Evolutionary conservation across 2,113 vertebrate species (phyloP).

Genomic region (Clarias batrachus): DNA sequence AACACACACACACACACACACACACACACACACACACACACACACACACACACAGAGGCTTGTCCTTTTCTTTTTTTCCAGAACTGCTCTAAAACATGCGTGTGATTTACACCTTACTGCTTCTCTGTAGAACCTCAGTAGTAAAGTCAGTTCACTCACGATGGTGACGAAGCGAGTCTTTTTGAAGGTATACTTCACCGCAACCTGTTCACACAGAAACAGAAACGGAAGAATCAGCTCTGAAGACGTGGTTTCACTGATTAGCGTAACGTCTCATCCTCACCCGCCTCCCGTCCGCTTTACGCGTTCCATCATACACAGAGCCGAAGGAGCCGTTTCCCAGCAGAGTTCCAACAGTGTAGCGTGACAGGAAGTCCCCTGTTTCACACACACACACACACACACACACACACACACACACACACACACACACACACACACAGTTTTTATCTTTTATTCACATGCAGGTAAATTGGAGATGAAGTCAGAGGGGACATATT

Average conservation of each 20-base stretch:
- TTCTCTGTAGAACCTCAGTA: neutral
- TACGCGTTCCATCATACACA: neutral
- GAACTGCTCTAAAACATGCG: no score
- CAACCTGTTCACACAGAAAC: slow-evolving; percentile 55
- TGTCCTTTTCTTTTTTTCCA: no score
- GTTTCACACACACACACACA: neutral
- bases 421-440: no score
- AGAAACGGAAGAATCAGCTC: neutral
- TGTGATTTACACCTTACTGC: neutral
- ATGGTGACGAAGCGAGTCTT: slow-evolving; percentile 49
- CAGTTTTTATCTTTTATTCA: no score
- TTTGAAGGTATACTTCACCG: slow-evolving; percentile 59
- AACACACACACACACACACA: neutral
- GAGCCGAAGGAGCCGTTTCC: neutral
- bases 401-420: neutral
- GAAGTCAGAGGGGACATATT: no score
- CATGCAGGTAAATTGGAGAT: no score
- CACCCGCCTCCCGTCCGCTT: neutral
- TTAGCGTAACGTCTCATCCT: neutral
- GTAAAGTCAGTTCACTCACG: slow-evolving; percentile 42
- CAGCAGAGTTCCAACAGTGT: neutral
- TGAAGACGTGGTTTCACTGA: neutral
- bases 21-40: no score
- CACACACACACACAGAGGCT: neutral
- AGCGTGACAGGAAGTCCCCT: neutral